Percentiles rank a stretch among this genome's conserved stretches.
phyloP scores from a whole-genome alignment of 2,797 vertebrate species.

The Eurystomus glaucurus region DNA sequence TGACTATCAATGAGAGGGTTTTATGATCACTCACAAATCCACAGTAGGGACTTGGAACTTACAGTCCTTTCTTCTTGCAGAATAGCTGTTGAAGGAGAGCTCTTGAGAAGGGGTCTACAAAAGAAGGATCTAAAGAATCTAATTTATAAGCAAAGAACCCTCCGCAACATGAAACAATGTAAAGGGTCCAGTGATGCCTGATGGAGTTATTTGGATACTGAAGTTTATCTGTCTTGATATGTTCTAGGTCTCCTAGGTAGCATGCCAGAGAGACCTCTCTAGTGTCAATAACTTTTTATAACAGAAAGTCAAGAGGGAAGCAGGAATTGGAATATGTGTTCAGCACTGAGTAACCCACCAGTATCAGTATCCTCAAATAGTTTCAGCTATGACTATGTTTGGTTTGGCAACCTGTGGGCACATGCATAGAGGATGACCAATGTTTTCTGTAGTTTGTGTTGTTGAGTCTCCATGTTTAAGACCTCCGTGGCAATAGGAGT shows the following conservation, averaged over 20 bases:
- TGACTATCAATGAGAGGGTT: not conserved
- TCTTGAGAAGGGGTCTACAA: not conserved
- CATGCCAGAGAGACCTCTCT: not conserved
- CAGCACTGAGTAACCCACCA: not conserved
- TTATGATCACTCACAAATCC: not conserved
- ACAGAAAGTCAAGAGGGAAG: not conserved
- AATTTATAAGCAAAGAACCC: not conserved
- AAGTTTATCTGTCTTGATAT: not conserved
- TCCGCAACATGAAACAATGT: not conserved
- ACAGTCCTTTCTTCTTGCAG: not conserved
- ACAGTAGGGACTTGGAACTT: not conserved
- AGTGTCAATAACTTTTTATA: not conserved
- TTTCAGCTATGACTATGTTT: not conserved
- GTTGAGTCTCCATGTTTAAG: not conserved
- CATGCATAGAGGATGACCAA: fast-evolving
- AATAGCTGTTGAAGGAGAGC: not conserved
- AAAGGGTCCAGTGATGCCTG: not conserved
- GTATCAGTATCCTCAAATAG: not conserved
- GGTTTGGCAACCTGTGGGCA: not conserved
- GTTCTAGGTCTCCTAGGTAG: not conserved
- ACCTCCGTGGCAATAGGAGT: not conserved
- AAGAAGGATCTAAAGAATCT: not conserved
- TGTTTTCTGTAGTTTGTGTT: not conserved
- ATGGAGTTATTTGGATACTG: not conserved
- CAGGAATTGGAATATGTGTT: not conserved